Evolutionary conservation across 1,140 invertebrate species (phyloP).

Genomic region (Sycobia sp.): DNA sequence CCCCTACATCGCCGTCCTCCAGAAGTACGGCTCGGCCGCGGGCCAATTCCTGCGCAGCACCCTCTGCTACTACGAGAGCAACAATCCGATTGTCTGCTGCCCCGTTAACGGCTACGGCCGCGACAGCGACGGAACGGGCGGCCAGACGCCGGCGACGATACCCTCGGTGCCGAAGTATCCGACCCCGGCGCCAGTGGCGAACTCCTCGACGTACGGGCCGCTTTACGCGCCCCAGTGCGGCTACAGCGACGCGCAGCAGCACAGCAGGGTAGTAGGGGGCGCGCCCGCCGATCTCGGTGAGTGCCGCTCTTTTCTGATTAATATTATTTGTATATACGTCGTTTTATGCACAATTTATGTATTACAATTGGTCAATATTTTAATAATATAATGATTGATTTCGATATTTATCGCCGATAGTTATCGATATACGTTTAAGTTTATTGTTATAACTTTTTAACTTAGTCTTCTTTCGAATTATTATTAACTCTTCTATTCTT

Average conservation of each 20-base stretch:
- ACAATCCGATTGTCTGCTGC: slow-evolving; percentile 64
- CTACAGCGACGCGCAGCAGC: slow-evolving; percentile 36
- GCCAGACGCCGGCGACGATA: neutral
- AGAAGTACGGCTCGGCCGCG: slow-evolving; percentile 39
- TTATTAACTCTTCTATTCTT: no score
- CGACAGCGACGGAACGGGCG: neutral
- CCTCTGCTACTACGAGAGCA: slow-evolving; percentile 58
- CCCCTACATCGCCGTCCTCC: slow-evolving; percentile 53
- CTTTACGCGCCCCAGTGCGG: slow-evolving; percentile 46
- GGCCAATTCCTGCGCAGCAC: slow-evolving; percentile 59
- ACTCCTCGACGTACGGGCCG: slow-evolving; percentile 19
- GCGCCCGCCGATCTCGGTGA: slow-evolving; percentile 45
- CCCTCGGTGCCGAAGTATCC: neutral
- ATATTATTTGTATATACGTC: no score
- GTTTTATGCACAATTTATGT: no score
- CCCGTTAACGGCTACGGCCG: slow-evolving; percentile 26
- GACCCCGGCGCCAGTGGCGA: neutral
- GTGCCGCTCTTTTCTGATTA: neutral
- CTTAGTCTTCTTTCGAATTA: no score
- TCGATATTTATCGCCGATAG: no score
- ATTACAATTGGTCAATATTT: no score
- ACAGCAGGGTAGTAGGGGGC: slow-evolving; percentile 45
- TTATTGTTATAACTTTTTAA: no score
- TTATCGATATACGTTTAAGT: no score
- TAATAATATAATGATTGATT: no score